Conservation (phyloP, 2,113 vertebrate species). For the Forbesichthys agassizii region DNA sequence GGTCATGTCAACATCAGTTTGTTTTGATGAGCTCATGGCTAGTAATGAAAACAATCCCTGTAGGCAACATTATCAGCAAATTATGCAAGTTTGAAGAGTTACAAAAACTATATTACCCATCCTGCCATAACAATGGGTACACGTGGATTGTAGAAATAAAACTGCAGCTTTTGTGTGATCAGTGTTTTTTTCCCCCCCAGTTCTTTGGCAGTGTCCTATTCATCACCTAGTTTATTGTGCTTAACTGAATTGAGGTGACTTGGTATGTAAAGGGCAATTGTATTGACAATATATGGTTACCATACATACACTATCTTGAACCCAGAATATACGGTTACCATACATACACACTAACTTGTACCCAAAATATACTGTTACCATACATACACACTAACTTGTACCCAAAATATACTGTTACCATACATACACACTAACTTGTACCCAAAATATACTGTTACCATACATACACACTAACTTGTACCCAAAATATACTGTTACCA, state of each 20-base stretch:
- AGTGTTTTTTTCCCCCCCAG: conserved; percentile 33
- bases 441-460: not conserved
- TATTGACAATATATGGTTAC: conserved; percentile 3
- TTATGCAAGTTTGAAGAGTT: not conserved
- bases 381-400: conserved; percentile 13
- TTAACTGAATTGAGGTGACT: conserved; percentile 58
- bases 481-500: not conserved
- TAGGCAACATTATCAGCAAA: conserved; percentile 33
- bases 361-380: conserved; percentile 8
- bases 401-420: conserved; percentile 15
- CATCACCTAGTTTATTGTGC: conserved; percentile 39
- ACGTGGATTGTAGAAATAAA: conserved; percentile 28
- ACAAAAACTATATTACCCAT: conserved; percentile 17
- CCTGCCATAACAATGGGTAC: not conserved
- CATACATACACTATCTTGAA: too few relatives aligned
- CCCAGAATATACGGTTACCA: too few relatives aligned
- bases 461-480: conserved; percentile 26
- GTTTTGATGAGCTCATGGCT: conserved; percentile 17
- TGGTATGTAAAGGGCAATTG: conserved; percentile 60
- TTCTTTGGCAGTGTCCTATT: conserved; percentile 71
- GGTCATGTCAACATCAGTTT: conserved; percentile 42
- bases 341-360: not conserved
- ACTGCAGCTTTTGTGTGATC: conserved; percentile 27
- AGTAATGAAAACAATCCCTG: conserved; percentile 42
- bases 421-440: too few relatives aligned